Evolutionary conservation across 37 sponge, comb jelly and placozoan species (phyloP), one percentile per base, ranked within the genome.

Genomic region (Hexactinellida sp.): DNA sequence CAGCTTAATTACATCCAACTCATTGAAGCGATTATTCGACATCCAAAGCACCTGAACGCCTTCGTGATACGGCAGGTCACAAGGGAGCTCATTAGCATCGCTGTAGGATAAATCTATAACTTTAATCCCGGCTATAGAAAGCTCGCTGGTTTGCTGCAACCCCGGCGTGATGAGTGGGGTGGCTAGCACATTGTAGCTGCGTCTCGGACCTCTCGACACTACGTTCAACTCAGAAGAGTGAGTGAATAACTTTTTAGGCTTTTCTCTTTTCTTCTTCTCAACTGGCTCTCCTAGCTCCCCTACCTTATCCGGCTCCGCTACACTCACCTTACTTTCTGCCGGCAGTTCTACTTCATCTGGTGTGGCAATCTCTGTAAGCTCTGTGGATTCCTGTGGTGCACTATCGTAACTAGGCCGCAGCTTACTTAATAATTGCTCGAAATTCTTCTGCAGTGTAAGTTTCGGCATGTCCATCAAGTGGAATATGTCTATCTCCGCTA

Each of bases 381-480:
- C 13, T 16, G 16, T 16, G 13, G 19, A 63, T 63, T 63, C 76
- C 76, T 63, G 1, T 25, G 76, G 76, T n/a, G 21, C 76, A 63
- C 5, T n/a, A n/a, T 63, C 76, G 76, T 63, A 63, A 25, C 76
- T 23, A 63, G 76, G 76, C 3, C 76, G 76, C 32, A 63, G 5
- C 34, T 63, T 63, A 63, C 76, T 10, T 63, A 63, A 25, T 28
- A 63, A 28, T 23, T 63, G 76, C 34, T 63, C 76, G 13, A 63
- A 63, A n/a, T 63, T 63, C 76, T 63, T 63, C 34, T 63, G 76
- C 13, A 25, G 76, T 23, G 21, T 10, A 3, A 63, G 76, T 63
- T 63, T 63, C 19, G 76, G 76, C 76, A 63, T 63, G 34, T 63
- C 76, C 76, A 63, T 10, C 34, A 63, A 23, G 76, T 63, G 76